Base-by-base conservation (phyloP, 2,797 vertebrate genomes). In the Nothura maculosa region DNA sequence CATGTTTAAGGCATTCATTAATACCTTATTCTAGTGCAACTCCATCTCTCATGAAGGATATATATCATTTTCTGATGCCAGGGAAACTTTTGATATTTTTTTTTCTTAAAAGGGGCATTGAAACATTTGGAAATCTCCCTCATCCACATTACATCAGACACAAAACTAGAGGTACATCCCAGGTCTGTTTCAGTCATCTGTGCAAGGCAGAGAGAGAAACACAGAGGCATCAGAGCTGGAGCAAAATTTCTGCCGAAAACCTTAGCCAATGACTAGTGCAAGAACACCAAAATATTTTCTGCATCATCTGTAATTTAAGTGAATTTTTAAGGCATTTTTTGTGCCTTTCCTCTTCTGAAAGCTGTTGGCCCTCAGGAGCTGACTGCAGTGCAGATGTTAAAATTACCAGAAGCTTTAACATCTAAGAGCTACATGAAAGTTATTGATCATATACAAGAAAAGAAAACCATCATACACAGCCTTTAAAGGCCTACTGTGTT, bases 111-210 rank as follows among this genome's bases (percentile, higher is more conserved):
- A 73, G n/a, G 61, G 47, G 22, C 12, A 30, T 1, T 84, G 60
- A 90, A 34, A 15, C 47, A 40, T 45, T 45, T 52, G 86, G 60
- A 17, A 67, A n/a, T 54, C 55, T 91, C 62, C 24, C 25, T 68
- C 79, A 61, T 24, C 66, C 38, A 42, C 1, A 0, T 48, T 43
- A 63, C 61, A 34, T 91, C 54, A 32, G 36, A 38, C 57, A 70
- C 87, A 30, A 19, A 73, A 28, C 12, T 1, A 0, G 18, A 28
- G 60, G 47, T 0, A 0, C 13, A 36, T 52, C 32, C 27, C 19
- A 67, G 43, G 16, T 9, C 52, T 40, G 17, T 52, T 70, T 48
- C 28, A 55, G 30, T 38, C n/a, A 40, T 5, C 45, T 68, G 9
- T 18, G 12, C 52, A 83, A 77, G 21, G 60, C 54, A 81, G 61